phyloP scores from a whole-genome alignment of 1,140 invertebrate genomes.

The Ceratina australensis region DNA sequence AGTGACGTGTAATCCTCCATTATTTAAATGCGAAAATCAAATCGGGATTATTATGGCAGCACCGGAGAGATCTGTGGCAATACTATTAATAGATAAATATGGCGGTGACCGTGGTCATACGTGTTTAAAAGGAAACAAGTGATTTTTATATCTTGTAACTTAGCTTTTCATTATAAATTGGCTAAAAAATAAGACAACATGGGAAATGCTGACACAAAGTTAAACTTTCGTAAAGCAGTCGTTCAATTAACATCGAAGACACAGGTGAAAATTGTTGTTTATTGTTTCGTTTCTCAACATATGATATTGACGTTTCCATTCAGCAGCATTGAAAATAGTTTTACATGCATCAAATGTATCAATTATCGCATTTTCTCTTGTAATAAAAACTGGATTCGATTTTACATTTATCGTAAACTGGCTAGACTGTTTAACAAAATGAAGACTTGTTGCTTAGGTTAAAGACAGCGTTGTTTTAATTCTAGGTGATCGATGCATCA shows the following conservation, averaged over 20 bases:
- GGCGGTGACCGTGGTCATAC: conserved; percentile 40
- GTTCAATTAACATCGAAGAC: conserved; percentile 97
- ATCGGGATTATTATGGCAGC: no score
- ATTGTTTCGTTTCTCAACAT: conserved; percentile 33
- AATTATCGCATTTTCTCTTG: no score
- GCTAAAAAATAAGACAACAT: conserved; percentile 80
- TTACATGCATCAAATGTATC: not conserved
- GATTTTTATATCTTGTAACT: conserved; percentile 29
- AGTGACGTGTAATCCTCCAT: not conserved
- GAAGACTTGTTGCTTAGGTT: not conserved
- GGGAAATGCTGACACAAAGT: conserved; percentile 98
- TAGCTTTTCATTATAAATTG: conserved; percentile 11
- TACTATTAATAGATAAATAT: conserved; percentile 49
- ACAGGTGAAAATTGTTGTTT: conserved; percentile 83
- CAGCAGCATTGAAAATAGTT: not conserved
- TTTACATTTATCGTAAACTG: not conserved
- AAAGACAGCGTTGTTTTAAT: not conserved
- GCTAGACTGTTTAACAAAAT: not conserved
- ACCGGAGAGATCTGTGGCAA: not conserved
- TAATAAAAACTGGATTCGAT: not conserved
- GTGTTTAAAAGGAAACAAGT: conserved; percentile 40
- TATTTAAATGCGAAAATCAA: not conserved
- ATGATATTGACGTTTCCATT: conserved; percentile 50
- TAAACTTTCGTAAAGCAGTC: conserved; percentile 98
- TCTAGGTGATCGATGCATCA: conserved; percentile 91